Base-by-base conservation (phyloP, 2,113 vertebrate genomes). In the Aythya baeri region DNA sequence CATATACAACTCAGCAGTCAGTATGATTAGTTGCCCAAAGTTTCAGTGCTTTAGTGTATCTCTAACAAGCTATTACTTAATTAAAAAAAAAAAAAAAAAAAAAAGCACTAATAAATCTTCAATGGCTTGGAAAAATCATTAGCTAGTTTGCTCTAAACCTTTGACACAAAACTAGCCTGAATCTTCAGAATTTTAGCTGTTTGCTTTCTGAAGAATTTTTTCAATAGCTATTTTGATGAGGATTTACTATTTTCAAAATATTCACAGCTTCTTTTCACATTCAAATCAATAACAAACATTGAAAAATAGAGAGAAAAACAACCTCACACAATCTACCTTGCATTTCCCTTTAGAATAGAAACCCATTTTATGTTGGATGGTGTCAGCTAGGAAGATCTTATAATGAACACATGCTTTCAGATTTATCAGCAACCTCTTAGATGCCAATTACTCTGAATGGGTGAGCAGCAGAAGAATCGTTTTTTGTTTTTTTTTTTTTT, bases 171-270 rank as follows among this genome's bases (percentile, higher is more conserved):
- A 6, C 20, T 49, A 77, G 65, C 73, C 72, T 77, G 25, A 43
- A 62, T 63, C 38, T 79, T 78, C 44, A 66, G 36, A 86, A 74
- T 83, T 54, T 88, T 63, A 32, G 13, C 49, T 80, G 25, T 57
- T 94, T 36, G 12, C 46, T 88, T 96, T 86, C 55, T 77, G 41
- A 76, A 91, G 52, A 26, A 17, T 88, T 93, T 77, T 90, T 72
- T 88, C 91, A 86, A 94, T 78, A 83, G 26, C 26, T 88, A 63
- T 91, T 95, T 86, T 65, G 22, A 93, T 0, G 0, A 81, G 57
- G 65, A 88, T 75, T 95, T 86, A 86, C 38, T 86, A 27, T 94
- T 93, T 95, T 77, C 75, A 95, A 90, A 97, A 94, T 93, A 90
- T 86, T 88, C 83, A 93, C 72, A 77, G 38, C 41, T 91, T 74